These are phyloP conservation scores for Ornithoptera priamus DNA, from an alignment of 2,888 invertebrate species.

Conservation along the genomic window DNA sequence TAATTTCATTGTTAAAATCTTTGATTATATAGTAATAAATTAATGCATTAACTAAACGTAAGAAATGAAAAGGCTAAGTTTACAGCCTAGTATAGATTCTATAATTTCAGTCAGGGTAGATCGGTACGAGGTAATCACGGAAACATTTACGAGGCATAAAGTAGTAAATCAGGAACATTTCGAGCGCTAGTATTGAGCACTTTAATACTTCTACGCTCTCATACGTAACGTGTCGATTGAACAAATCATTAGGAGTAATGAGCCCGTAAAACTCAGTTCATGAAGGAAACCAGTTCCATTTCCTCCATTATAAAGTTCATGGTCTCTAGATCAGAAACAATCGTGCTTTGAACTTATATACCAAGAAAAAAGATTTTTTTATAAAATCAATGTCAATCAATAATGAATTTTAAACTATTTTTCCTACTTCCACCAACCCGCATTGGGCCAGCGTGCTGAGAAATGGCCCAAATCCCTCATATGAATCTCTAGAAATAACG, in stretches of 20 bases:
- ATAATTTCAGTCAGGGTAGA: slow-evolving; percentile 26
- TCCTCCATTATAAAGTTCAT: neutral
- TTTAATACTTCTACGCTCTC: slow-evolving; percentile 18
- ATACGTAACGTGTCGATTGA: slow-evolving; percentile 34
- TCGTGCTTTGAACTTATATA: neutral
- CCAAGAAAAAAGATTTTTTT: neutral
- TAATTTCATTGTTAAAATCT: too few species aligned
- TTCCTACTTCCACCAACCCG: too few species aligned
- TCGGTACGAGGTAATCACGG: slow-evolving; percentile 51
- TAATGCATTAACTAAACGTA: slow-evolving; percentile 27
- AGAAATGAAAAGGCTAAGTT: slow-evolving; percentile 29
- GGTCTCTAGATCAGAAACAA: neutral
- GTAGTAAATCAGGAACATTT: slow-evolving; percentile 43
- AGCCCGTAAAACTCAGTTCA: slow-evolving; percentile 35
- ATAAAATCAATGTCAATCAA: neutral
- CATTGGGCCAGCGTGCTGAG: too few species aligned
- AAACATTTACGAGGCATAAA: slow-evolving; percentile 44
- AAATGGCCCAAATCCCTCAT: too few species aligned
- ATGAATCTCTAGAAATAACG: too few species aligned
- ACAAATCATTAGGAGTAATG: slow-evolving; percentile 44
- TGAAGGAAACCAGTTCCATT: slow-evolving; percentile 34
- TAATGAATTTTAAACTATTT: too few species aligned
- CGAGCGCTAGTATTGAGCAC: slow-evolving; percentile 34
- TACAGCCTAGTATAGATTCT: slow-evolving; percentile 31
- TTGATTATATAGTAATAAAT: slow-evolving; percentile 18